A percentile compares a stretch with the other conserved stretches of the same genome.
Conservation (phyloP, 2,113 vertebrate genomes). For the Pseudorectes ferrugineus region DNA sequence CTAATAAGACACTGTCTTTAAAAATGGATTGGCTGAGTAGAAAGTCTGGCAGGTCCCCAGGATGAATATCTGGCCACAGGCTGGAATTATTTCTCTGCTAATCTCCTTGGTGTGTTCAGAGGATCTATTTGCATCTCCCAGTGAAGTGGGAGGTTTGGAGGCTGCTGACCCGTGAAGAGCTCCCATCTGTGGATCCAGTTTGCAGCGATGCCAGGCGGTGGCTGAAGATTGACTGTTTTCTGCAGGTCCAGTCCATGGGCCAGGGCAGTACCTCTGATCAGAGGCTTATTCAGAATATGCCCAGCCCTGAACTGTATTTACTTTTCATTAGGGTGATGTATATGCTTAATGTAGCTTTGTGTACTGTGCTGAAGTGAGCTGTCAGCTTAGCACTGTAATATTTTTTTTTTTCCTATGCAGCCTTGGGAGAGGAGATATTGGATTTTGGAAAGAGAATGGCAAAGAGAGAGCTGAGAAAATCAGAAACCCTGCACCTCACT, state of each 20-base stretch:
- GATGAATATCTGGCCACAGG: conserved; percentile 18
- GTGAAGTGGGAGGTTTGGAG: background rate
- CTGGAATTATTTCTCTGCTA: conserved; percentile 27
- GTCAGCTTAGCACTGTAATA: background rate
- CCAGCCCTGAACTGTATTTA: background rate
- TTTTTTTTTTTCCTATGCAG: background rate
- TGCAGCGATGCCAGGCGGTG: background rate
- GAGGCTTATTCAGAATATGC: background rate
- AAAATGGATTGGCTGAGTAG: conserved; percentile 38
- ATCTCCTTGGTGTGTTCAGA: conserved; percentile 4
- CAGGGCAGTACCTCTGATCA: background rate
- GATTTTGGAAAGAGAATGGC: background rate
- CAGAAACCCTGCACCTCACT: background rate
- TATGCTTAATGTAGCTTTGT: background rate
- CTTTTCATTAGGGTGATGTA: background rate
- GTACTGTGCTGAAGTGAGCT: background rate
- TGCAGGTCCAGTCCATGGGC: background rate
- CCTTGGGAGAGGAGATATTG: background rate
- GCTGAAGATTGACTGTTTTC: background rate
- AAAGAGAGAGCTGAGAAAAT: conserved; percentile 13
- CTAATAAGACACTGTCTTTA: conserved; percentile 47
- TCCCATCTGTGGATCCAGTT: background rate
- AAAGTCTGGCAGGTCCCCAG: conserved; percentile 24
- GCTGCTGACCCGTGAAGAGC: background rate
- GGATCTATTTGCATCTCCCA: background rate